Percentiles rank a stretch among this genome's conserved stretches.
phyloP scores from a whole-genome alignment of 2,888 invertebrate genomes.

The Archips crataeganus region DNA sequence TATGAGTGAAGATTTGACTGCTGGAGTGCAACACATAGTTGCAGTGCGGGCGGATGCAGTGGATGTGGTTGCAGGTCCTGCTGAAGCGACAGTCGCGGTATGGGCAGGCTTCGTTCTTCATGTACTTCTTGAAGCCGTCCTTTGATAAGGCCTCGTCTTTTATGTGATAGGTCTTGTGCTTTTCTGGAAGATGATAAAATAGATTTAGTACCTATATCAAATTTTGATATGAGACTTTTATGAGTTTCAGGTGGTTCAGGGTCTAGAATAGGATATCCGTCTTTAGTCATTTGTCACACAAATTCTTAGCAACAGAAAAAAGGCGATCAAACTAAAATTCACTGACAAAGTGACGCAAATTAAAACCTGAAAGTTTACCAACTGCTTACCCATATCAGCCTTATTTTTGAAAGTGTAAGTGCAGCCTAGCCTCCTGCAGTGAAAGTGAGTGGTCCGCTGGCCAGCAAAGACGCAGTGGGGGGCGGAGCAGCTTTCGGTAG shows the following conservation, averaged over 20 bases:
- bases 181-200: slow-evolving; percentile 88
- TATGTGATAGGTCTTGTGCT: slow-evolving; percentile 99
- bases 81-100: slow-evolving; percentile 97
- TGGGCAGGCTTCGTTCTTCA: slow-evolving; percentile 97
- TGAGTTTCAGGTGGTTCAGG: too few relatives aligned
- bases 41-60: slow-evolving; percentile 98
- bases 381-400: slow-evolving; percentile 97
- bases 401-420: slow-evolving; percentile 99
- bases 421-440: slow-evolving; percentile 96
- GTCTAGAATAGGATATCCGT: too few relatives aligned
- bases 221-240: not conserved
- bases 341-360: not conserved
- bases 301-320: not conserved
- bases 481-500: slow-evolving; percentile 97
- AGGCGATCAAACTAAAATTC: not conserved
- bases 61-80: slow-evolving; percentile 98
- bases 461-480: slow-evolving; percentile 96
- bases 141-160: slow-evolving; percentile 98
- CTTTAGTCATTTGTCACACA: too few relatives aligned
- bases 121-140: slow-evolving; percentile 99
- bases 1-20: slow-evolving; percentile 98
- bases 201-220: not conserved
- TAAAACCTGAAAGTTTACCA: not conserved
- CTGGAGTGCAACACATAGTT: slow-evolving; percentile 98
- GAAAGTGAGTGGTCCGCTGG: slow-evolving; percentile 98